Conservation (phyloP, 1,140 invertebrate species). For the Papilio helenus region DNA sequence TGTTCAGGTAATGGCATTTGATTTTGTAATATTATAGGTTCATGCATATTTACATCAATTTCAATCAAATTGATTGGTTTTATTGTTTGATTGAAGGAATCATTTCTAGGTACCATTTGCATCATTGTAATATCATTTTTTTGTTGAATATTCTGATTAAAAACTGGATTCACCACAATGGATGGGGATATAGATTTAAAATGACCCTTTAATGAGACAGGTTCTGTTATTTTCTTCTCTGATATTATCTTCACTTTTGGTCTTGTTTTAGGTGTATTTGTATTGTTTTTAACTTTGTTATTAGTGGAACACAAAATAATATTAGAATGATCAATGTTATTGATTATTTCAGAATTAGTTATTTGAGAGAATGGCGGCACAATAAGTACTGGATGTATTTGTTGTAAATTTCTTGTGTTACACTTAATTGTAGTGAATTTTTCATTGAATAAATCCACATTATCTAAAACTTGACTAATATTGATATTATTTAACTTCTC, state of each 20-base stretch:
- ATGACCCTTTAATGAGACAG: conserved; percentile 51
- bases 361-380: conserved; percentile 46
- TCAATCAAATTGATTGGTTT: neutral
- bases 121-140: neutral
- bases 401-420: conserved; percentile 35
- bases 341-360: conserved; percentile 35
- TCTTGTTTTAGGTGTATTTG: conserved; percentile 41
- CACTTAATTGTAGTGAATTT: conserved; percentile 39
- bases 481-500: neutral
- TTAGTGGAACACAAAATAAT: neutral
- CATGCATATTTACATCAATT: neutral
- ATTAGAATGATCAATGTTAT: neutral
- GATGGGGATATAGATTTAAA: conserved; percentile 61
- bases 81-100: neutral
- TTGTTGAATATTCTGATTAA: conserved; percentile 24
- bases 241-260: conserved; percentile 61
- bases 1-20: neutral
- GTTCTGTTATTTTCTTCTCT: conserved; percentile 59
- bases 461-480: conserved; percentile 11
- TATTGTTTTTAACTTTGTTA: neutral
- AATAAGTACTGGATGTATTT: conserved; percentile 45
- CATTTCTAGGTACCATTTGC: neutral
- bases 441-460: conserved; percentile 10
- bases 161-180: conserved; percentile 48
- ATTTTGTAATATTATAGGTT: conserved; percentile 15